Evolutionary conservation across 2,797 vertebrate species (phyloP).

Genomic region (Merluccius polli): DNA sequence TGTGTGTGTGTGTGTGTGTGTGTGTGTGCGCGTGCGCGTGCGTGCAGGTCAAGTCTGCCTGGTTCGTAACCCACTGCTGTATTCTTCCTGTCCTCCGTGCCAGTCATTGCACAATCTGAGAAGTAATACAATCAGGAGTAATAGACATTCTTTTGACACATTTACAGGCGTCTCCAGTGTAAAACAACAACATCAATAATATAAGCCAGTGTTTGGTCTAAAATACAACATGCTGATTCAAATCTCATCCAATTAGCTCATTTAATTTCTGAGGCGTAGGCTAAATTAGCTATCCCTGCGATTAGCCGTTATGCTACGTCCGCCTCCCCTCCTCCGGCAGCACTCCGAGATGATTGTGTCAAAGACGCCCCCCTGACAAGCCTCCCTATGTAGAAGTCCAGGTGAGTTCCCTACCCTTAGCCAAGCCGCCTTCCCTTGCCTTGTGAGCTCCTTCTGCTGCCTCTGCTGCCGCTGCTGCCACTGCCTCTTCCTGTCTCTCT

Average conservation of each 20-base stretch:
- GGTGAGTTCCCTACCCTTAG: conserved; percentile 73
- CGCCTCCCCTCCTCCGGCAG: conserved; percentile 63
- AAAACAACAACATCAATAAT: not conserved
- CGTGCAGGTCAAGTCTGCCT: not conserved
- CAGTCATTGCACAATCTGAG: not conserved
- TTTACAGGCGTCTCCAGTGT: not conserved
- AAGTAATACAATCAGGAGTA: not conserved
- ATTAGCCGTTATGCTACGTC: conserved; percentile 65
- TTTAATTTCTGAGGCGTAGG: conserved; percentile 5
- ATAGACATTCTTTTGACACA: not conserved
- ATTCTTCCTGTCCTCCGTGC: not conserved
- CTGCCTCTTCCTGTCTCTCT: conserved; percentile 39
- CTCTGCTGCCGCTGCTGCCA: conserved; percentile 54
- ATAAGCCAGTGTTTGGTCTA: not conserved
- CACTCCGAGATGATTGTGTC: conserved; percentile 67
- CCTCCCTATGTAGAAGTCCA: conserved; percentile 66
- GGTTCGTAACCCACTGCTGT: not conserved
- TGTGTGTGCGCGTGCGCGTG: conserved; percentile 16
- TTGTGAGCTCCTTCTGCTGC: conserved; percentile 28
- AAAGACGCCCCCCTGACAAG: conserved; percentile 72
- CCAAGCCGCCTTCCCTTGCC: conserved; percentile 57
- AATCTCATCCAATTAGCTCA: not conserved
- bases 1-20: conserved; percentile 6
- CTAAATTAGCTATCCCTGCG: conserved; percentile 53
- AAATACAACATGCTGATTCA: not conserved